Evolutionary conservation across 1,140 invertebrate species (phyloP), one percentile per base, ranked within the genome.

Genomic region (Trinorchestia longiramus): DNA sequence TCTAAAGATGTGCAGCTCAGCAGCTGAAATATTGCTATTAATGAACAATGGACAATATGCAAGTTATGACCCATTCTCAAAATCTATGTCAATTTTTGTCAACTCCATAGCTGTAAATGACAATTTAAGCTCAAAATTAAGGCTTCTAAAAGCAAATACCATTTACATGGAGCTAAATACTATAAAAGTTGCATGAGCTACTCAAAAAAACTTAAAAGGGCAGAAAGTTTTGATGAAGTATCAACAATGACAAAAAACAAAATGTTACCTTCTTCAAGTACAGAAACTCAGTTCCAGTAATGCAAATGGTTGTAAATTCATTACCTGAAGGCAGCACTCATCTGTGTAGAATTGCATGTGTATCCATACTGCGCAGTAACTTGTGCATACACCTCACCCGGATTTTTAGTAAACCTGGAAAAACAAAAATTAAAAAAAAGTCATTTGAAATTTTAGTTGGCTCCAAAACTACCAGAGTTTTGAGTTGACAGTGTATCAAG

Each of bases 311-410:
- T 28, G 87, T 88, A 45, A 45, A 44, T 94, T 45, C 6, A 40
- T 43, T 94, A 94, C 92, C 44, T 94, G 92, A 94, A 94, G 19
- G 92, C 43, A 94, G 92, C 36, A 40, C 43, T 45, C 43, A 94
- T 42, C 23, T 1, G 6, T 47, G 40, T 43, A 23, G 92, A 8
- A 40, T 47, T 19, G 41, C 92, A 94, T 44, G 1, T 11, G 44
- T 45, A 47, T 6, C 92, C 92, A 40, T 94, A 47, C 40, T 47
- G 41, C 28, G 92, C 44, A 47, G 92, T 43, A 28, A 94, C 41
- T n/a, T 43, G 44, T 43, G 92, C 92, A 94, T 94, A 94, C 19
- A 45, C 92, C 44, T 94, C 92, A 94, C 92, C 92, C 11, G 92
- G 92, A 43, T 47, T 45, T 94, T 15, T 43, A 94, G 43, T 94